Evolutionary conservation across 2,113 vertebrate species (phyloP), one percentile per base, ranked within the genome.

Genomic region (Anoplopoma fimbria): DNA sequence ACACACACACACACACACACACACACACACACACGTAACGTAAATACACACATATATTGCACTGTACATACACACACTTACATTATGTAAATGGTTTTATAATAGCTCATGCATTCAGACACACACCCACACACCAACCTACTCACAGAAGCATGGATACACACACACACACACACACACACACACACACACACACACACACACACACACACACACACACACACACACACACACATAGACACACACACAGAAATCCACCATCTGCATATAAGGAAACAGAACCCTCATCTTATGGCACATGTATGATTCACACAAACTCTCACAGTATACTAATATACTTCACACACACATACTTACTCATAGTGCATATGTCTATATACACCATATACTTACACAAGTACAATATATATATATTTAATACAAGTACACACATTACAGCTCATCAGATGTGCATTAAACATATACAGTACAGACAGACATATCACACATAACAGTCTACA

Each of bases 101-200:
- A 71, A 78, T 58, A 75, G 3, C n/a, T 61, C 29, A 29, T 47
- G 34, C 33, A 62, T 62, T 57, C 36, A 69, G 45, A 81, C 27
- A 63, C 57, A 53, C 40, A 67, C 51, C 45, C 29, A 69, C 57
- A 34, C 21, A 67, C 31, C 2, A n/a, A 40, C 49, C 21, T 25
- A 42, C 49, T 58, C 19, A 49, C 29, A 15, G 3, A 65, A 10
- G 33, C 21, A 53, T n/a, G 29, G 9, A 47, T 23, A 68, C 57
- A 42, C 71, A n/a, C n/a, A 25, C 23, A 51, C 47, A 23, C 12
- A 47, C 21, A 78, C n/a, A 14, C 23, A 40, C 27, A 61, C 29
- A 69, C 25, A 51, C 42, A 62, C 38, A 38, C 64, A 62, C 69
- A 58, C 3, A 34, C 75, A 29, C 40, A 29, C 1, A 9, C 12